Conservation (phyloP, 1,140 invertebrate genomes). For the Bilobella aurantiaca region DNA sequence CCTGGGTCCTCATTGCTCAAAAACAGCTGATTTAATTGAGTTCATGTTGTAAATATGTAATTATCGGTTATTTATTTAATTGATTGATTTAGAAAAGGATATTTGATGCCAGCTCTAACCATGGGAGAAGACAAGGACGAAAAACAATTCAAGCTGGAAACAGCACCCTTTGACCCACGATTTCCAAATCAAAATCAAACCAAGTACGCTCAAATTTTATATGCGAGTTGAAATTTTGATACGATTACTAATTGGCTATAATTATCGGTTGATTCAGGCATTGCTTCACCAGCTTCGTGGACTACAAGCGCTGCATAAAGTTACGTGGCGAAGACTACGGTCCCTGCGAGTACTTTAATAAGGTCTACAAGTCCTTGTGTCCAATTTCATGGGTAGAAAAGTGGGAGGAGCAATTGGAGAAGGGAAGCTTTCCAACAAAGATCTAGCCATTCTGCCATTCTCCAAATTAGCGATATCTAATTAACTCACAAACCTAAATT, state of each 20-base stretch:
- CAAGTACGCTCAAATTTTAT: conserved; percentile 38
- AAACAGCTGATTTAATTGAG: neutral
- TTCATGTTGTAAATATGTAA: neutral
- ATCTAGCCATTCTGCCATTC: no score
- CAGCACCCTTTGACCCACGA: conserved; percentile 84
- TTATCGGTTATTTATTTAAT: neutral
- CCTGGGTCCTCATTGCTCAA: no score
- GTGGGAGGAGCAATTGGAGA: conserved; percentile 74
- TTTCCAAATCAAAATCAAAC: conserved; percentile 95
- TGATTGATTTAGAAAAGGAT: neutral
- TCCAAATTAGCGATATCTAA: no score
- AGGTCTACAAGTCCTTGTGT: conserved; percentile 71
- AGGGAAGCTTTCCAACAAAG: conserved; percentile 45
- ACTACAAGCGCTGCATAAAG: conserved; percentile 85
- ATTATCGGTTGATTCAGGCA: conserved; percentile 47
- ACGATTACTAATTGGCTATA: conserved; percentile 8
- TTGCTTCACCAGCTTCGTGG: conserved; percentile 82
- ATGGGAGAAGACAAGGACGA: conserved; percentile 9
- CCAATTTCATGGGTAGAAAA: conserved; percentile 82
- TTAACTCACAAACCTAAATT: no score
- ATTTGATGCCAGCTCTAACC: conserved; percentile 3
- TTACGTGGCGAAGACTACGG: conserved; percentile 77
- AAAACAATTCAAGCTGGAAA: conserved; percentile 44
- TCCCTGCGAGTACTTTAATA: conserved; percentile 87
- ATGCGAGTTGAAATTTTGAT: neutral